Percentiles rank a stretch among this genome's conserved stretches.
These are phyloP conservation scores for Mya arenaria DNA, from an alignment of 1,140 invertebrate species.

Conservation along the genomic window DNA sequence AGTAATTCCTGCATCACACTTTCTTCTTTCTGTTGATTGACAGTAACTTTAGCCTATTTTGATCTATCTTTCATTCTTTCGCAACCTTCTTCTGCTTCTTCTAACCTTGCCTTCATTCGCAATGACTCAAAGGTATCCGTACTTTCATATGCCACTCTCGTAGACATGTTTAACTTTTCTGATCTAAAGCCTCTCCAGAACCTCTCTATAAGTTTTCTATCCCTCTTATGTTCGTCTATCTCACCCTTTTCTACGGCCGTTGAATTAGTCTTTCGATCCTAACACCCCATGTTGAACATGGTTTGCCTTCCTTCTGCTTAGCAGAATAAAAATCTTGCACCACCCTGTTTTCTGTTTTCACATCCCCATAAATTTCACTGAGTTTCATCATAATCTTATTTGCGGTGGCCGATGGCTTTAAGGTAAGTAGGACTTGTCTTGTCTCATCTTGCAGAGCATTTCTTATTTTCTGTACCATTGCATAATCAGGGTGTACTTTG, in stretches of 20 bases:
- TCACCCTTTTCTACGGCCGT: slow-evolving; percentile 1
- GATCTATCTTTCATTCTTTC: background rate
- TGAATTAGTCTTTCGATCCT: slow-evolving; percentile 1
- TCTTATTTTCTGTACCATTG: too few relatives aligned
- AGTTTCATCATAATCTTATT: slow-evolving; percentile 1
- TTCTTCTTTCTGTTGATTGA: slow-evolving; percentile 6
- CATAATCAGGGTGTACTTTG: too few relatives aligned
- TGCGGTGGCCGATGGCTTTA: background rate
- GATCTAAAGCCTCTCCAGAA: background rate
- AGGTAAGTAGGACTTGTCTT: background rate
- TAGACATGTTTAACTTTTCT: slow-evolving; percentile 5
- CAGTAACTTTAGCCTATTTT: background rate
- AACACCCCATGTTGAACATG: background rate
- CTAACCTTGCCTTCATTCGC: background rate
- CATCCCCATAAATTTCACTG: background rate
- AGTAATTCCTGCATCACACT: slow-evolving; percentile 21
- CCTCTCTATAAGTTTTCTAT: background rate
- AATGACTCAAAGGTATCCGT: background rate
- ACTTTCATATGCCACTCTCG: slow-evolving; percentile 1
- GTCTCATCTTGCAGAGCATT: background rate
- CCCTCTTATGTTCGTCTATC: too few relatives aligned
- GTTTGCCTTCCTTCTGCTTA: background rate
- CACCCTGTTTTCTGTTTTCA: background rate
- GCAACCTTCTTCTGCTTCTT: background rate
- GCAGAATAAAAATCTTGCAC: slow-evolving; percentile 22